A percentile compares a stretch with the other conserved stretches of the same genome.
These are phyloP conservation scores for Labeo calbasu DNA, from an alignment of 2,797 vertebrate genomes.

Conservation along the genomic window DNA sequence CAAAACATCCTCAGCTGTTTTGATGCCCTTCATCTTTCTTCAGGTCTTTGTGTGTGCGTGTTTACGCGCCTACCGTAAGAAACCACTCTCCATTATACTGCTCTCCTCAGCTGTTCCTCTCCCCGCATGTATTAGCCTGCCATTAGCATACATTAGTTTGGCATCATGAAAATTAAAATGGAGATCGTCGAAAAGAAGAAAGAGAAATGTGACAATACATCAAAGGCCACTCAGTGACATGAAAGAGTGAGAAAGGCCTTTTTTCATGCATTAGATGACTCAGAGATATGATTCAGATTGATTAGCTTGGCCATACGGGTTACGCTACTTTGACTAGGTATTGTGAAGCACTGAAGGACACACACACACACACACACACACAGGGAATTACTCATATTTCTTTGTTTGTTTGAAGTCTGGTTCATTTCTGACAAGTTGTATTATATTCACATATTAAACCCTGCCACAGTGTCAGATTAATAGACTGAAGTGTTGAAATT, in stretches of 20 bases:
- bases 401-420: constrained; percentile 48
- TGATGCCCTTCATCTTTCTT: constrained; percentile 41
- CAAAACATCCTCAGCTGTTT: constrained; percentile 11
- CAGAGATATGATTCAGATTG: constrained; percentile 71
- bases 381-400: constrained; percentile 23
- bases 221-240: constrained; percentile 68
- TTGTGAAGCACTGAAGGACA: constrained; percentile 25
- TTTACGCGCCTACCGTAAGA: constrained; percentile 48
- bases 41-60: constrained; percentile 24
- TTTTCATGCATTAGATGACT: constrained; percentile 75
- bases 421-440: constrained; percentile 11
- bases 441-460: constrained; percentile 13
- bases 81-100: constrained; percentile 45
- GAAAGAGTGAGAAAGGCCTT: constrained; percentile 68
- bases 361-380: constrained; percentile 28
- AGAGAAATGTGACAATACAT: constrained; percentile 53
- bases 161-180: constrained; percentile 76
- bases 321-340: constrained; percentile 11
- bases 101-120: constrained; percentile 53
- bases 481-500: constrained; percentile 25
- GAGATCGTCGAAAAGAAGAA: constrained; percentile 71
- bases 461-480: constrained; percentile 26
- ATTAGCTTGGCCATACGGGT: constrained; percentile 48
- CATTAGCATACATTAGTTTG: constrained; percentile 76
- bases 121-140: constrained; percentile 71